phyloP scores from a whole-genome alignment of 2,113 vertebrate species.

The Microcebus jonahi region DNA sequence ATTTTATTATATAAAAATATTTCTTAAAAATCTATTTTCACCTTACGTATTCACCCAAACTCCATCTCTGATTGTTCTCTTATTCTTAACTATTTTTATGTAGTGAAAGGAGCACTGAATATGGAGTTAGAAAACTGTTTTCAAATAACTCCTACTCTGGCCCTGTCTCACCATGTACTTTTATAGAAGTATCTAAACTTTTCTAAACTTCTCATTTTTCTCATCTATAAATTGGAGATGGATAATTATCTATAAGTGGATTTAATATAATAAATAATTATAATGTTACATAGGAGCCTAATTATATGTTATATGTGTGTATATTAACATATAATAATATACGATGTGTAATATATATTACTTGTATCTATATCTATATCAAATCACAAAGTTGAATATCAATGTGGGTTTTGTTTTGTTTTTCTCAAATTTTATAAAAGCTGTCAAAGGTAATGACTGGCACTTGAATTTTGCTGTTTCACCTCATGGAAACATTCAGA shows the following conservation, averaged over 20 bases:
- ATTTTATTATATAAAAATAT: not conserved
- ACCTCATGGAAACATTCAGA: not conserved
- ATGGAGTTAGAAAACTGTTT: not conserved
- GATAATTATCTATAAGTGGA: not conserved
- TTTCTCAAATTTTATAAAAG: not conserved
- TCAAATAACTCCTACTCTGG: not conserved
- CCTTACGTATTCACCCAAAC: not conserved
- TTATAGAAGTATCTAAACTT: not conserved
- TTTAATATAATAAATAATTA: not conserved
- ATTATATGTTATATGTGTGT: not conserved
- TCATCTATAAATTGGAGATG: not conserved
- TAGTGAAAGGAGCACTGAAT: not conserved
- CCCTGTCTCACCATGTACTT: not conserved
- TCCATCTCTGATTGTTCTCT: not conserved
- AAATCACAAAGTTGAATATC: not conserved
- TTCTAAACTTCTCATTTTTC: not conserved
- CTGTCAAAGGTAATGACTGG: not conserved
- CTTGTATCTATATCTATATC: not conserved
- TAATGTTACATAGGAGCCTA: not conserved
- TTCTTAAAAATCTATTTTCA: constrained; percentile 15
- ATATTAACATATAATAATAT: not conserved
- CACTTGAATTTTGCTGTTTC: not conserved
- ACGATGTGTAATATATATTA: not conserved
- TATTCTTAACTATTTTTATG: not conserved
- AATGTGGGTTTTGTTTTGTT: not conserved